Evolutionary conservation across 2,797 vertebrate genomes (phyloP).

Genomic region (Nothura maculosa): DNA sequence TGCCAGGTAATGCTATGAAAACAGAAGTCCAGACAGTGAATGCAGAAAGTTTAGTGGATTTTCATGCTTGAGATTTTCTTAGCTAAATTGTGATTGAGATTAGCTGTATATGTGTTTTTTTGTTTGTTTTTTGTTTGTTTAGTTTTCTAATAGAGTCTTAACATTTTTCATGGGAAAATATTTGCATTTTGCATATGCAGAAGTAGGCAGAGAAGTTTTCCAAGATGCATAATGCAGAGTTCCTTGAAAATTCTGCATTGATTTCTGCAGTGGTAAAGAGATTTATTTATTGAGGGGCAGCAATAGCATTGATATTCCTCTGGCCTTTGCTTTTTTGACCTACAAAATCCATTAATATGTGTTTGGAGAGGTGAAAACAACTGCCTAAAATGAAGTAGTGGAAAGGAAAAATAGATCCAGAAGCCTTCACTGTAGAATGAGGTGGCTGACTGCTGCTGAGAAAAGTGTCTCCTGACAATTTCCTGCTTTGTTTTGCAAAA

Average conservation of each 20-base stretch:
- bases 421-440: not conserved
- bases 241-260: not conserved
- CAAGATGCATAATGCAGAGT: rapidly evolving
- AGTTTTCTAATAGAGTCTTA: not conserved
- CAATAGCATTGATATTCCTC: not conserved
- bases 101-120: not conserved
- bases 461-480: slow-evolving; percentile 22
- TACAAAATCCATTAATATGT: not conserved
- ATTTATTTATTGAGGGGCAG: not conserved
- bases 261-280: not conserved
- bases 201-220: not conserved
- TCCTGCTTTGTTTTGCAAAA: not conserved
- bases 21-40: not conserved
- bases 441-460: not conserved
- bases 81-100: not conserved
- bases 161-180: not conserved
- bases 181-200: not conserved
- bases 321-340: not conserved
- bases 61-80: not conserved
- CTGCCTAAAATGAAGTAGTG: not conserved
- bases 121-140: too few species aligned
- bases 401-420: not conserved
- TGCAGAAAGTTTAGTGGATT: not conserved
- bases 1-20: not conserved
- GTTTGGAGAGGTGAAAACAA: not conserved